Evolutionary conservation across 2,797 vertebrate genomes (phyloP), one percentile per base, ranked within the genome.

Genomic region (Coregonus ussuriensis): DNA sequence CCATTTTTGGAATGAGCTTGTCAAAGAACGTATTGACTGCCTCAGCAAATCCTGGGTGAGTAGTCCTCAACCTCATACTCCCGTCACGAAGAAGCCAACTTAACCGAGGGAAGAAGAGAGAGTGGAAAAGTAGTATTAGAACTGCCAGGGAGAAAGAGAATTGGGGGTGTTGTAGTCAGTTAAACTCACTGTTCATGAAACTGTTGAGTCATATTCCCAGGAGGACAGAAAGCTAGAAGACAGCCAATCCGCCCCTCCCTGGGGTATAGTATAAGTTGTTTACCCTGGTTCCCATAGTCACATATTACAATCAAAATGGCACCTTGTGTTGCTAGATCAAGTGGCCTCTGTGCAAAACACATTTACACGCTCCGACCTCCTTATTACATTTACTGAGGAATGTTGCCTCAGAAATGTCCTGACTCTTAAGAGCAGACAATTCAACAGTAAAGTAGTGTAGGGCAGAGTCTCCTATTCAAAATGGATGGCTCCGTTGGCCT

Each of bases 61-160:
- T 97, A 0, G 96, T 97, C 78, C 98, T 96, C 86, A 99, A 90
- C 69, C 89, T 92, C 95, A 97, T 94, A 74, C 87, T 79, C 4
- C 87, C 88, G 72, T 99, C 94, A 14, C 92, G 94, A 79, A 99
- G 93, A 11, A 99, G 93, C 97, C 98, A 97, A 84, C 97, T 99
- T 85, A 67, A 73, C 25, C 25, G 29, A 33, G 25, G 63, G 63
- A 2, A 63, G 51, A 35, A 52, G 21, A 67, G 16, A 52, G 31
- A n/a, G 37, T 68, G 5, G 67, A 6, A 33, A 16, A 65, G 33
- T 41, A 29, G 6, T 37, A 68, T 18, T 16, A 37, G 3, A 69
- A 2, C 16, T 37, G 6, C 15, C 70, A 71, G 6, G 41, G 31
- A 7, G 71, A 56, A 0, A 29, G 31, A 33, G 0, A 72, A 16